Percentiles rank a stretch among this genome's conserved stretches.
phyloP scores from a whole-genome alignment of 2,797 vertebrate species.

The Lepus oiostolus region DNA sequence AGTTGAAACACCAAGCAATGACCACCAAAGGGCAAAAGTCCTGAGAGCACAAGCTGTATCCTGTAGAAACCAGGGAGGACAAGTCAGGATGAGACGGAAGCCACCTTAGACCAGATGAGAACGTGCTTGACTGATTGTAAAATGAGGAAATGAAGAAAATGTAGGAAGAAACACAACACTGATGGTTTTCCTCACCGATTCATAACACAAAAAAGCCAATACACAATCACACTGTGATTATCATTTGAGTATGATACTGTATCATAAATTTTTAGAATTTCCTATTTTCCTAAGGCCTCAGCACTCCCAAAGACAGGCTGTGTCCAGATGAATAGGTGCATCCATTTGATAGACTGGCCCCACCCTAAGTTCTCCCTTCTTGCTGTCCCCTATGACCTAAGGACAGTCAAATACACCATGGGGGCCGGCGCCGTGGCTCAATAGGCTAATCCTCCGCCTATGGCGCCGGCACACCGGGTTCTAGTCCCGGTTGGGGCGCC shows the following conservation, averaged over 20 bases:
- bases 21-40: background rate
- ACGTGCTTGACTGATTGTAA: background rate
- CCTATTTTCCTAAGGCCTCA: background rate
- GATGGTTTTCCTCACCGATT: background rate
- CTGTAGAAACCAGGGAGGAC: background rate
- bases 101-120: background rate
- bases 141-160: background rate
- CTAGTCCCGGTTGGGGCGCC: no score
- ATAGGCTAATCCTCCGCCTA: no score
- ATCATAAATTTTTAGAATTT: background rate
- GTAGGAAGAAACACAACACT: background rate
- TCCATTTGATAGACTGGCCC: accelerated
- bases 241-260: no score
- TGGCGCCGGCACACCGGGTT: no score
- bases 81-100: background rate
- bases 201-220: background rate
- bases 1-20: background rate
- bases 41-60: background rate
- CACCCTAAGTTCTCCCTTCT: background rate
- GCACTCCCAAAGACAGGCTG: background rate
- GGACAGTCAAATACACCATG: background rate
- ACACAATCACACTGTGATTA: background rate
- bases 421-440: background rate
- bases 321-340: no score
- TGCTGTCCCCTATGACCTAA: background rate